Conservation (phyloP, 1,140 invertebrate genomes). For the Whitmania pigra region DNA sequence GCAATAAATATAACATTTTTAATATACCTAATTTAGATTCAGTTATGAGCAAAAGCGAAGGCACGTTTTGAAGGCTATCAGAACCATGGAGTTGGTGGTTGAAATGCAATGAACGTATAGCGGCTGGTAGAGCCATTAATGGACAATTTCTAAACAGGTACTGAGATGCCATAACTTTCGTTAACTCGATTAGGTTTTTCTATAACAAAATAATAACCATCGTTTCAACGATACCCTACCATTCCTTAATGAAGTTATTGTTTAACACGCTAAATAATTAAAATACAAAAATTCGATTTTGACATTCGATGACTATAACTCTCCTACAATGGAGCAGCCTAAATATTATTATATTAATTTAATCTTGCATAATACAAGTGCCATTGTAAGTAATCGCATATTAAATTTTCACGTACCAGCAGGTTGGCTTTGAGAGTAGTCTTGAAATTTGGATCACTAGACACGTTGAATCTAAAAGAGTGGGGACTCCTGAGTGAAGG, state of each 20-base stretch:
- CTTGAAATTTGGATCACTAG: neutral
- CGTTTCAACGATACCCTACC: neutral
- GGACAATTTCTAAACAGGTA: neutral
- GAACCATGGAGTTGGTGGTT: constrained; percentile 5
- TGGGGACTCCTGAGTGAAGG: neutral
- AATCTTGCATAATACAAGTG: neutral
- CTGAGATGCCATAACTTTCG: neutral
- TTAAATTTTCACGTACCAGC: neutral
- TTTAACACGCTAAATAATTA: neutral
- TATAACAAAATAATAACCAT: neutral
- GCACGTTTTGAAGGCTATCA: constrained; percentile 2
- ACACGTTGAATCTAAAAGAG: neutral
- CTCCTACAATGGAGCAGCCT: neutral
- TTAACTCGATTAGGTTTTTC: neutral
- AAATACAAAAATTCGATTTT: neutral
- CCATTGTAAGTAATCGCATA: too few species aligned
- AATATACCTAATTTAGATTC: constrained; percentile 5
- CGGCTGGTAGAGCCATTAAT: neutral
- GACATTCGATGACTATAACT: too few species aligned
- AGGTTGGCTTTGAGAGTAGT: neutral
- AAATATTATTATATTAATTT: neutral
- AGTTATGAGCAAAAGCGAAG: neutral
- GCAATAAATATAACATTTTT: neutral
- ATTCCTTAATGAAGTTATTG: neutral
- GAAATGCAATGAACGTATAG: constrained; percentile 4